Evolutionary conservation across 2,797 vertebrate genomes (phyloP).

Genomic region (Anguilla pacifica): DNA sequence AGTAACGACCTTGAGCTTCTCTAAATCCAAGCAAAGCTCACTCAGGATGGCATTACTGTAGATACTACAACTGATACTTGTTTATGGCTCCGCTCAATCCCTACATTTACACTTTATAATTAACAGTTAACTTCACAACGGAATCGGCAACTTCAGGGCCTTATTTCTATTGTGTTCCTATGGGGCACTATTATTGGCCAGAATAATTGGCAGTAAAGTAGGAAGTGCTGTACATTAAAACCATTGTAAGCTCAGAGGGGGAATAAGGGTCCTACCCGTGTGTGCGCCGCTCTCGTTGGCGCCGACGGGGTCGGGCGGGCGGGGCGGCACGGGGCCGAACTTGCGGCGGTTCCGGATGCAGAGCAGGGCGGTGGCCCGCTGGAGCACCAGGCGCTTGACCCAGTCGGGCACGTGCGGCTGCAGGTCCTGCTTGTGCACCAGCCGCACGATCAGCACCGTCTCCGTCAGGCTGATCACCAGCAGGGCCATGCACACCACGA

Average conservation of each 20-base stretch:
- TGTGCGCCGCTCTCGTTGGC: slow-evolving; percentile 76
- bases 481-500: slow-evolving; percentile 98
- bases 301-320: slow-evolving; percentile 63
- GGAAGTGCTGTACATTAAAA: neutral
- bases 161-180: neutral
- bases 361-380: slow-evolving; percentile 78
- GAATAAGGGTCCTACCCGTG: slow-evolving; percentile 68
- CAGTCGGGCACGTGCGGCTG: slow-evolving; percentile 87
- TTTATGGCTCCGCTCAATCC: no score
- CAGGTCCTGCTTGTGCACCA: slow-evolving; percentile 95
- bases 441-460: slow-evolving; percentile 89
- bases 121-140: neutral
- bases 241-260: neutral
- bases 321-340: slow-evolving; percentile 59
- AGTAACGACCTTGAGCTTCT: no score
- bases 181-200: neutral
- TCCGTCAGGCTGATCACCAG: slow-evolving; percentile 93
- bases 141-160: neutral
- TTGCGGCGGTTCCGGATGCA: slow-evolving; percentile 78
- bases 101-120: neutral
- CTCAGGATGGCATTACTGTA: no score
- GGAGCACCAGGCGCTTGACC: slow-evolving; percentile 83
- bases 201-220: neutral
- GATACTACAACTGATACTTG: no score
- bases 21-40: no score